phyloP scores from a whole-genome alignment of 1,140 invertebrate genomes.

The Popillia japonica region DNA sequence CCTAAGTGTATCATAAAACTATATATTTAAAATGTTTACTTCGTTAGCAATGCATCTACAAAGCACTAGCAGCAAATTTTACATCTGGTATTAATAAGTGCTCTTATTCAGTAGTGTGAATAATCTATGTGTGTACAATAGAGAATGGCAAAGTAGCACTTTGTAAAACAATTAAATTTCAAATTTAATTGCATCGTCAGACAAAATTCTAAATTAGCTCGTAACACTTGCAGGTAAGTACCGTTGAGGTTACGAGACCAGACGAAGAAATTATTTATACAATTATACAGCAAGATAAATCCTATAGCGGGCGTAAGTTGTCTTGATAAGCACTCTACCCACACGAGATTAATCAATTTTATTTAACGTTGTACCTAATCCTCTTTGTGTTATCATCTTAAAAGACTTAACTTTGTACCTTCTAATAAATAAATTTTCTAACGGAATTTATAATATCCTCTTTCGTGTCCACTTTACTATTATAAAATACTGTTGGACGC shows the following conservation, averaged over 20 bases:
- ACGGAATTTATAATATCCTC: constrained; percentile 30
- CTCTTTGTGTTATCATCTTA: constrained; percentile 35
- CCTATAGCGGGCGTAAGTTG: constrained; percentile 30
- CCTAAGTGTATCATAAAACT: too few species aligned
- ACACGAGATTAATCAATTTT: constrained; percentile 32
- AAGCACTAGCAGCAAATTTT: too few species aligned
- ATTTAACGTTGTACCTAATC: constrained; percentile 18
- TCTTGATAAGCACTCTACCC: constrained; percentile 20
- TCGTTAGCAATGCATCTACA: too few species aligned
- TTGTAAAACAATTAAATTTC: neutral
- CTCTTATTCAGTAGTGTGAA: too few species aligned
- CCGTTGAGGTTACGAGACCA: neutral
- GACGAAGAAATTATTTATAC: constrained; percentile 25
- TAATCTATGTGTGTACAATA: too few species aligned
- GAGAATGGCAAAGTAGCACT: neutral
- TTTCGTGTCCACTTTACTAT: constrained; percentile 1
- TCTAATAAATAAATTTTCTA: constrained; percentile 34
- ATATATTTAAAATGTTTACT: too few species aligned
- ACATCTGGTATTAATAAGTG: too few species aligned
- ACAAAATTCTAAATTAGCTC: constrained; percentile 14
- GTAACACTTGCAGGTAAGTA: constrained; percentile 18
- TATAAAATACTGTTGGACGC: neutral
- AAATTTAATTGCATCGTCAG: constrained; percentile 1
- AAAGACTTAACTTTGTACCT: constrained; percentile 31
- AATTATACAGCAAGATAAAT: constrained; percentile 30